Evolutionary conservation across 1,140 invertebrate genomes (phyloP).

Genomic region (Euwallacea fornicatus): DNA sequence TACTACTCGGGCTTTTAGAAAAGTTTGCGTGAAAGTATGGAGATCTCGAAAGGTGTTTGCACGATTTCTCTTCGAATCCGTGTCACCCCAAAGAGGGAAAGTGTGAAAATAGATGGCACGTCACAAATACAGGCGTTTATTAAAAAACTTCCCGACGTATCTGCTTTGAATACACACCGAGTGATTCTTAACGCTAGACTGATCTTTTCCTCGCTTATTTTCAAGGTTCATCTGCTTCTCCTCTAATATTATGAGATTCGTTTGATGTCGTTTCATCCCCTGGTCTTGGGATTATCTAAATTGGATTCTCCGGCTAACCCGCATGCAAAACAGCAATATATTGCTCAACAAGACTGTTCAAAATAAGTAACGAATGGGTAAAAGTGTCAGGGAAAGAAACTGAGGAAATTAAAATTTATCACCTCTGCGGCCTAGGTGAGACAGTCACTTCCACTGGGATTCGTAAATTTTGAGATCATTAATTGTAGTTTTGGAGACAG

Average conservation of each 20-base stretch:
- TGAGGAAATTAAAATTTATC: constrained; percentile 23
- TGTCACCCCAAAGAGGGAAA: constrained; percentile 21
- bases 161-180: constrained; percentile 28
- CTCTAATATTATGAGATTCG: not conserved
- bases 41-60: not conserved
- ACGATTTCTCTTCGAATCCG: constrained; percentile 29
- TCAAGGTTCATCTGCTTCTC: constrained; percentile 11
- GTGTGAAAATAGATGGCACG: constrained; percentile 34
- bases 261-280: not conserved
- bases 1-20: too few species aligned
- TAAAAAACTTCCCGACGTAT: constrained; percentile 25
- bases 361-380: constrained; percentile 11
- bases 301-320: too few species aligned
- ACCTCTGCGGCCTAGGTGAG: constrained; percentile 12
- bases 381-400: constrained; percentile 11
- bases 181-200: constrained; percentile 23
- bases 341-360: not conserved
- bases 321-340: too few species aligned
- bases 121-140: constrained; percentile 26
- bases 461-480: constrained; percentile 18
- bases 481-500: constrained; percentile 10
- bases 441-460: constrained; percentile 18
- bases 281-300: too few species aligned
- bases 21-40: too few species aligned
- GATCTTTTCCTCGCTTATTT: constrained; percentile 10